Evolutionary conservation across 1,140 invertebrate genomes (phyloP).

Genomic region (Panulirus ornatus): DNA sequence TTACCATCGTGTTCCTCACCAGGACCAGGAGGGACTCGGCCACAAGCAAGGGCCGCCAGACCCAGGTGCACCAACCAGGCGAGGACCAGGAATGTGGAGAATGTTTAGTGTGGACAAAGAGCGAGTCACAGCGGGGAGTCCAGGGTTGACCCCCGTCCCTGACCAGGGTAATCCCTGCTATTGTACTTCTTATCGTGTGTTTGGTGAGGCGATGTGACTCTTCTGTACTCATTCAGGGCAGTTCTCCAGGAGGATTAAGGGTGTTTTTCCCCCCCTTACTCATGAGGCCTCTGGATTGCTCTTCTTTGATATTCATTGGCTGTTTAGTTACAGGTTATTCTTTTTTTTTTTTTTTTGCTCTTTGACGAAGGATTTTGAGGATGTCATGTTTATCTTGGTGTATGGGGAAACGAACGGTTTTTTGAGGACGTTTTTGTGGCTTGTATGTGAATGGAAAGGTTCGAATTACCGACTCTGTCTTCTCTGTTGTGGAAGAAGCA

Average conservation of each 20-base stretch:
- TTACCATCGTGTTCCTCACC: neutral
- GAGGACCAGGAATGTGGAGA: slow-evolving; percentile 26
- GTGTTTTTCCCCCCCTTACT: neutral
- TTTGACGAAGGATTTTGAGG: too few species aligned
- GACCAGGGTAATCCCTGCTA: slow-evolving; percentile 23
- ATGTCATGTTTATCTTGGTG: too few species aligned
- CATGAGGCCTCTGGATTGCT: neutral
- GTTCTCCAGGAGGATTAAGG: neutral
- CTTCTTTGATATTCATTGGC: slow-evolving; percentile 46
- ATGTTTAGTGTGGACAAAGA: slow-evolving; percentile 34
- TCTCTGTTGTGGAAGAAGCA: too few species aligned
- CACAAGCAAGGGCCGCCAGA: neutral
- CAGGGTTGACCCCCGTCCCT: neutral
- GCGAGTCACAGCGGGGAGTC: slow-evolving; percentile 23
- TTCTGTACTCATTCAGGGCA: neutral
- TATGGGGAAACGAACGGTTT: too few species aligned
- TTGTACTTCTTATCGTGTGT: slow-evolving; percentile 21
- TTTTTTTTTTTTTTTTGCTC: neutral
- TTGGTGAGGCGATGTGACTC: slow-evolving; percentile 24
- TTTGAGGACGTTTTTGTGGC: too few species aligned
- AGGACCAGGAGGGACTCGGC: neutral
- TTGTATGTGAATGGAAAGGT: too few species aligned
- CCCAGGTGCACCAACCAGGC: slow-evolving; percentile 27
- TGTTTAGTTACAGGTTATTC: neutral
- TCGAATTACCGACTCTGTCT: too few species aligned